Percentiles rank a stretch among this genome's conserved stretches.
These are phyloP conservation scores for Mirza zaza DNA, from an alignment of 2,113 vertebrate genomes.

Conservation along the genomic window DNA sequence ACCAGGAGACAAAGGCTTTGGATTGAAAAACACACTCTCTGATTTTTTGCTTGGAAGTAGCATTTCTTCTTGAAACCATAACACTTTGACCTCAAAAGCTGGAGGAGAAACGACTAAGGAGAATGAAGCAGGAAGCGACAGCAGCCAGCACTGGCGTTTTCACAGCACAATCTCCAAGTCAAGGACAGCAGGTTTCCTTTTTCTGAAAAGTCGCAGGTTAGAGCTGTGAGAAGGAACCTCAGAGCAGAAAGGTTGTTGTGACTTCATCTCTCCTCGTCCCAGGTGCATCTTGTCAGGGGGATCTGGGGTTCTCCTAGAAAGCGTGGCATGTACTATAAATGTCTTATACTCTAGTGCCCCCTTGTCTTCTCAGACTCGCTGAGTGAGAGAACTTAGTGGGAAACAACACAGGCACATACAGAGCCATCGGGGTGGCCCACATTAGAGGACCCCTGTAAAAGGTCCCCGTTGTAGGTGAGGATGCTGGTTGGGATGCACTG, in stretches of 20 bases:
- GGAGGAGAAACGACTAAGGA: neutral
- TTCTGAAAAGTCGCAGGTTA: neutral
- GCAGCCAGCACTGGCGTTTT: neutral
- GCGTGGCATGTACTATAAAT: neutral
- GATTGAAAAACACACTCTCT: neutral
- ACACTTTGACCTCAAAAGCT: neutral
- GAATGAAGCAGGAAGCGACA: neutral
- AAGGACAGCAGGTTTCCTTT: neutral
- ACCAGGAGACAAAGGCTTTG: neutral
- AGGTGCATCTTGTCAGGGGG: too few species aligned
- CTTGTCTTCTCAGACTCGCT: neutral
- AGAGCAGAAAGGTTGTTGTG: rapidly evolving
- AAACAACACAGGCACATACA: neutral
- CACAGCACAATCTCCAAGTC: neutral
- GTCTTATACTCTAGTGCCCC: too few species aligned
- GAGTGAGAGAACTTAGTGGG: neutral
- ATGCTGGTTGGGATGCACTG: neutral
- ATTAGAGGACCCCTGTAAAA: neutral
- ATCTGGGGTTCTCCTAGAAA: neutral
- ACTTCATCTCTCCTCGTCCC: neutral
- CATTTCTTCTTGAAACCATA: slow-evolving; percentile 2
- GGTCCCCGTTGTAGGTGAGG: neutral
- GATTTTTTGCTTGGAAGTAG: slow-evolving; percentile 2
- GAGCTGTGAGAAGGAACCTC: neutral
- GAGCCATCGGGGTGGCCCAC: neutral